Conservation (phyloP, 2,113 vertebrate species). For the Regulus satrapa region DNA sequence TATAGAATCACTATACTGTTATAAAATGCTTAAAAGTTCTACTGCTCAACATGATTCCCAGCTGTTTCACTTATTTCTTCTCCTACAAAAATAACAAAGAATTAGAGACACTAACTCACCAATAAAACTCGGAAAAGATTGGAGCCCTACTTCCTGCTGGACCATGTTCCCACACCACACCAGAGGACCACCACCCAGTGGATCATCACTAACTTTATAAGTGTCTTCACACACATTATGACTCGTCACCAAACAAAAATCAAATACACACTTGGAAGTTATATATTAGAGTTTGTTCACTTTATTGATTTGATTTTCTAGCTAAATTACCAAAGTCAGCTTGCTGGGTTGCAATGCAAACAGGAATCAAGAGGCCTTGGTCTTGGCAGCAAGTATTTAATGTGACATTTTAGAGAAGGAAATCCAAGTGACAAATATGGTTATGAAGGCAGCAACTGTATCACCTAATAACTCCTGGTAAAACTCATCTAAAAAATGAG, state of each 20-base stretch:
- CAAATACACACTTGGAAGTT: slow-evolving; percentile 31
- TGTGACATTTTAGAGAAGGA: background rate
- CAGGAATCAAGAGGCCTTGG: background rate
- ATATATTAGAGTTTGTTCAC: background rate
- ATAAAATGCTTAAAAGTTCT: background rate
- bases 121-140: background rate
- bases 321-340: background rate
- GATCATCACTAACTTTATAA: background rate
- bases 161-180: background rate
- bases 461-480: background rate
- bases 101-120: background rate
- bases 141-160: background rate
- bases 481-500: background rate
- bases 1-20: background rate
- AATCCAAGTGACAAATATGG: background rate
- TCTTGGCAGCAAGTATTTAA: background rate
- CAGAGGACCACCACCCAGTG: background rate
- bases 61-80: background rate
- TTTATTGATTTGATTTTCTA: background rate
- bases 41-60: background rate
- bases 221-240: no score
- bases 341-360: background rate
- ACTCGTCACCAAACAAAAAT: background rate
- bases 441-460: background rate
- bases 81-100: background rate